Base-by-base conservation (phyloP, 2,888 invertebrate genomes). In the Polyploca ridens region DNA sequence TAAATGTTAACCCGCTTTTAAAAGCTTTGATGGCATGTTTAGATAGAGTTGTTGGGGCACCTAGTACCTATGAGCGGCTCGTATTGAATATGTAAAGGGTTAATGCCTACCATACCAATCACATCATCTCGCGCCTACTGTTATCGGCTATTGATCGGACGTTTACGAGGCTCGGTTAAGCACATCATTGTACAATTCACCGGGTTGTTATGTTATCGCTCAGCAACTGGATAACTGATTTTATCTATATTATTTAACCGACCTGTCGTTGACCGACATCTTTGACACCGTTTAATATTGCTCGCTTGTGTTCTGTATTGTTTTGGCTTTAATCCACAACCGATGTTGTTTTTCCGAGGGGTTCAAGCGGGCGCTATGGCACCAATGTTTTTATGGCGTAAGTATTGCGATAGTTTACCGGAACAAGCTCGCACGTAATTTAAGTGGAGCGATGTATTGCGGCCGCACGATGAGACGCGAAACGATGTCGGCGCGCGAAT, bases 391-490 rank as follows among this genome's bases (percentile, higher is more conserved):
- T 87, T 88, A 82, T 84, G 77, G 77, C 78, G 74, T 76, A 69
- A 72, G 77, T 81, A 83, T 87, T 81, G 74, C 82, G 79, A 86
- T 86, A 84, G 85, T 87, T 89, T 88, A 90, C 89, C 90, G 90
- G 90, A 92, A 91, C 90, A 87, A 88, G 86, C 84, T 87, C 84
- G 88, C 90, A 89, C 88, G 87, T 90, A 90, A 84, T 90, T 88
- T 87, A 91, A 91, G 90, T 93, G 85, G 91, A 90, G 90, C 92
- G 87, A 91, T 91, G 88, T 90, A 91, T 91, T 88, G 90, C 91
- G 91, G 90, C 87, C 90, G 85, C 87, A 86, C 88, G 90, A 90
- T 91, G 90, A 90, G 91, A 90, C 90, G 90, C 89, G 88, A 91
- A 91, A 90, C 88, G 90, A 90, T 91, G 93, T 87, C 90, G 88